Base-by-base conservation (phyloP, 2,797 vertebrate genomes). In the Allobates femoralis region DNA sequence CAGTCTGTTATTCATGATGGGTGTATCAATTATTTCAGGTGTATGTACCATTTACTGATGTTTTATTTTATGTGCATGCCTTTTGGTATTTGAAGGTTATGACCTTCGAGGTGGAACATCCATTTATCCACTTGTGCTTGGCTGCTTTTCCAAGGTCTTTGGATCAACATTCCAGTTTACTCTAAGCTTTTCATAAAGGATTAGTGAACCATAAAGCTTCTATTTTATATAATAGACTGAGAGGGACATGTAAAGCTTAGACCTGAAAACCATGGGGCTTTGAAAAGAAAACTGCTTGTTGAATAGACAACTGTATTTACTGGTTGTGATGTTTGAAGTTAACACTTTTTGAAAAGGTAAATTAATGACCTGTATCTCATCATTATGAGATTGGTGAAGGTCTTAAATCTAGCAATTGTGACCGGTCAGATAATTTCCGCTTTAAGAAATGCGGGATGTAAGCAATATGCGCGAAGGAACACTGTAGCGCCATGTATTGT, bases 201-300 rank as follows among this genome's bases (percentile, higher is more conserved):
- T 46, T 73, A 73, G 34, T 14, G 23, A 73, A n/a, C 4, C 62
- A 34, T 21, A 19, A 34, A 67, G 66, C 66, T 19, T 67, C 69
- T 37, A 41, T 37, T 71, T 71, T 37, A 71, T 73, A 46, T n/a
- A n/a, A 46, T 73, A 73, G 71, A n/a, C 41, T 71, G 67, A 71
- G 8, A 11, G 5, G 64, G 64, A 32, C 64, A 11, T 69, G 15
- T 69, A 69, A 32, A 19, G 21, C 6, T 46, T 11, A 73, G 37
- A 73, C 18, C 8, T 46, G 69, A 21, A 73, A n/a, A 15, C 11
- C 28, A 41, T 41, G 37, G 21, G 16, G 28, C 30, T 66, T 30
- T 66, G 3, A 26, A 26, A 28, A 62, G 2, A 62, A 66, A 28
- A 64, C 21, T 34, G 64, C n/a, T 18, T 10, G 58, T 60, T 1